Conservation (phyloP, 2,113 vertebrate species). For the Xiphophorus maculatus region DNA sequence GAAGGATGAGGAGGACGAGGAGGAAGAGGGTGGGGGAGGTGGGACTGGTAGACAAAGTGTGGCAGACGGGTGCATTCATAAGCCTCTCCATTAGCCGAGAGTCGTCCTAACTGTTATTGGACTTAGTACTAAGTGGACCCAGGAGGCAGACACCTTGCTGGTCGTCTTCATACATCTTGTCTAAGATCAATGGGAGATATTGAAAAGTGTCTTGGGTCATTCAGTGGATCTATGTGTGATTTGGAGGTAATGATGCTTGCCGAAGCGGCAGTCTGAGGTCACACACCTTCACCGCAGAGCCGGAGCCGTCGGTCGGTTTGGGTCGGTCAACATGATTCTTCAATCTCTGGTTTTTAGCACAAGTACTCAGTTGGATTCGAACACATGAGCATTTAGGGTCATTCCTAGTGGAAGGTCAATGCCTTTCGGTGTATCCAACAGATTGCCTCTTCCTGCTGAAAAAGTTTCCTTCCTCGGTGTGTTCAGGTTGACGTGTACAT, state of each 20-base stretch:
- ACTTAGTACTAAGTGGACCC: slow-evolving; percentile 65
- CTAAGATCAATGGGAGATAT: slow-evolving; percentile 65
- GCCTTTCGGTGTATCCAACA: too few species aligned
- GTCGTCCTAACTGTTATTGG: slow-evolving; percentile 69
- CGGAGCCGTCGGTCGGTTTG: slow-evolving; percentile 12
- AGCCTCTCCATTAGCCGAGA: slow-evolving; percentile 59
- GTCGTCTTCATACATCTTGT: slow-evolving; percentile 58
- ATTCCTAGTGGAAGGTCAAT: neutral
- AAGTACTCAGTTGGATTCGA: neutral
- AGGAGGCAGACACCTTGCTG: slow-evolving; percentile 41
- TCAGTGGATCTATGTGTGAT: slow-evolving; percentile 34
- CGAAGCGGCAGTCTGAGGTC: slow-evolving; percentile 31
- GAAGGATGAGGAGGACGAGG: slow-evolving; percentile 46
- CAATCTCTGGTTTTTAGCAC: neutral
- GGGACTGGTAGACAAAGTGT: slow-evolving; percentile 40
- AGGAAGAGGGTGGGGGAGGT: slow-evolving; percentile 4
- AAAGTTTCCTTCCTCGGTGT: neutral
- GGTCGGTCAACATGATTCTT: slow-evolving; percentile 20
- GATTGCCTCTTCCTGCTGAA: neutral
- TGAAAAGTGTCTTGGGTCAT: slow-evolving; percentile 48
- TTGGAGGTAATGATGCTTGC: slow-evolving; percentile 39
- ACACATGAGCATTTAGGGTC: too few species aligned
- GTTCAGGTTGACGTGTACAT: neutral
- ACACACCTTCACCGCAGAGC: slow-evolving; percentile 1
- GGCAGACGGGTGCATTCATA: slow-evolving; percentile 53